These are phyloP conservation scores for Tethea ocularis DNA, from an alignment of 2,888 invertebrate species.

Conservation along the genomic window DNA sequence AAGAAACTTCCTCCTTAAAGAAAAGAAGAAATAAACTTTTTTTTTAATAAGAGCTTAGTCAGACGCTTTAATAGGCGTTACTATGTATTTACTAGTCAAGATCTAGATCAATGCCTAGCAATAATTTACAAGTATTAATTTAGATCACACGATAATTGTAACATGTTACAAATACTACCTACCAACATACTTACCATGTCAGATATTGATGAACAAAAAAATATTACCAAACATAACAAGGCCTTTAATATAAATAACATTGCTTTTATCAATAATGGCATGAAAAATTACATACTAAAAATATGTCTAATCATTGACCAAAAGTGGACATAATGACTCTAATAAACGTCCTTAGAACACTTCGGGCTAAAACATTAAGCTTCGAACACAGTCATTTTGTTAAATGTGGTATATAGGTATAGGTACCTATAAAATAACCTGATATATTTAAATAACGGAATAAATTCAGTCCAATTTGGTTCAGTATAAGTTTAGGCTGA, in stretches of 20 bases:
- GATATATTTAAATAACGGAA: no score
- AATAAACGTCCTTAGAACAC: constrained; percentile 33
- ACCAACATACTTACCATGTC: background rate
- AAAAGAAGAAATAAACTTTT: no score
- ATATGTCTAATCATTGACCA: constrained; percentile 71
- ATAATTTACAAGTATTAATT: constrained; percentile 1
- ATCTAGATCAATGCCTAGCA: background rate
- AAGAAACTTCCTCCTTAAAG: no score
- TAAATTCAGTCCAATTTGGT: no score
- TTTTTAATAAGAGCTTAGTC: no score
- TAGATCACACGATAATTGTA: background rate
- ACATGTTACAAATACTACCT: constrained; percentile 7
- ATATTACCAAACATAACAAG: constrained; percentile 19
- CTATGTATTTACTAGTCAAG: background rate
- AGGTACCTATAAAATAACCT: no score
- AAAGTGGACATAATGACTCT: constrained; percentile 74
- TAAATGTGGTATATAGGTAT: background rate
- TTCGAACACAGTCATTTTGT: constrained; percentile 72
- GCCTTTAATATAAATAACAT: constrained; percentile 54
- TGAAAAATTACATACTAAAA: constrained; percentile 64
- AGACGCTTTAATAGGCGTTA: background rate
- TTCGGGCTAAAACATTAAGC: constrained; percentile 56
- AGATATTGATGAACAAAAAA: background rate
- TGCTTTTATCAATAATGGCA: constrained; percentile 71
- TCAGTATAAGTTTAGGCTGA: no score